phyloP scores from a whole-genome alignment of 1,140 invertebrate species.

The Cydia splendana region DNA sequence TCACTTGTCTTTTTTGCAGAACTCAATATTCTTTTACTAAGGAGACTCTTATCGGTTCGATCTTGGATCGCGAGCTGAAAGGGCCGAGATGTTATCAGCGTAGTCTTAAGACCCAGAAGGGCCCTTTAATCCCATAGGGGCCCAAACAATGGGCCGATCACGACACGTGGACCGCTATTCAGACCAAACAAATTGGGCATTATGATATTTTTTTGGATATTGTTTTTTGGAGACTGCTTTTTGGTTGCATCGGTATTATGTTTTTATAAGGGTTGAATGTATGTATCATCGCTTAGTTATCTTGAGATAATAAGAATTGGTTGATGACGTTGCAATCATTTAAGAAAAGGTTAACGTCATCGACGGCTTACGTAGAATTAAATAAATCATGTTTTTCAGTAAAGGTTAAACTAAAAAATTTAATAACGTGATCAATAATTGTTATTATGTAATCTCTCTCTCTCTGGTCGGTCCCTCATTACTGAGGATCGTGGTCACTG shows the following conservation, averaged over 20 bases:
- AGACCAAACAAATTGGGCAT: constrained; percentile 61
- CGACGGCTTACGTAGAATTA: no score
- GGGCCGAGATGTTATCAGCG: constrained; percentile 63
- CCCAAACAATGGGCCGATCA: constrained; percentile 53
- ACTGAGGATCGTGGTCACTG: no score
- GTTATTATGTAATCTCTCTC: no score
- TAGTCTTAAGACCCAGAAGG: constrained; percentile 33
- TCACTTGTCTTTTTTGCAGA: constrained; percentile 32
- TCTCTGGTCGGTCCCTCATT: no score
- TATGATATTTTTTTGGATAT: constrained; percentile 45
- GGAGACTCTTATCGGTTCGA: constrained; percentile 54
- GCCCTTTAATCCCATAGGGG: constrained; percentile 55
- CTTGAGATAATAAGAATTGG: neutral
- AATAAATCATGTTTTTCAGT: no score
- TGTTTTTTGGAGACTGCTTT: constrained; percentile 37
- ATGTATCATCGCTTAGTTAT: constrained; percentile 1
- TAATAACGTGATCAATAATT: no score
- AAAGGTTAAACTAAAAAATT: no score
- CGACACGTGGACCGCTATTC: constrained; percentile 63
- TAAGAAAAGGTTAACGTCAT: neutral
- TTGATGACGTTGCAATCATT: neutral
- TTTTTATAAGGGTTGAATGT: constrained; percentile 19
- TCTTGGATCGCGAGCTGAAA: constrained; percentile 52
- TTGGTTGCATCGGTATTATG: constrained; percentile 16
- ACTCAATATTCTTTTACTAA: constrained; percentile 48